Conservation (phyloP, 2,797 vertebrate species). For the Enteromius trimaculatus region DNA sequence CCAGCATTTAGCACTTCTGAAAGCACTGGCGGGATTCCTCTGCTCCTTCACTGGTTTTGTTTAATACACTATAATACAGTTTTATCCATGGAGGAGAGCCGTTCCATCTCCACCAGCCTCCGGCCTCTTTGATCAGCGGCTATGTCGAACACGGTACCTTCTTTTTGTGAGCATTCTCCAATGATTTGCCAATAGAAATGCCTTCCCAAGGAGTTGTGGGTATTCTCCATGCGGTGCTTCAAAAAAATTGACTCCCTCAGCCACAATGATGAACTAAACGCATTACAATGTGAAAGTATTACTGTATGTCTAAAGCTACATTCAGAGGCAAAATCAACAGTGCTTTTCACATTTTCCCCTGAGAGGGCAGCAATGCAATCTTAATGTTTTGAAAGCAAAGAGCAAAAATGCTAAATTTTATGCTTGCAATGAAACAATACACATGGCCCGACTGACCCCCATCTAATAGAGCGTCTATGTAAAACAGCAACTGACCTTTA, state of each 20-base stretch:
- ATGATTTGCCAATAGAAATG: conserved; percentile 63
- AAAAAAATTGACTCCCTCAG: conserved; percentile 28
- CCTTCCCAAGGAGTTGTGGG: conserved; percentile 48
- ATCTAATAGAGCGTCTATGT: conserved; percentile 74
- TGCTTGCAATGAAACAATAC: conserved; percentile 70
- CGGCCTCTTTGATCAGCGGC: conserved; percentile 69
- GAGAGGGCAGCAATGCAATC: conserved; percentile 10
- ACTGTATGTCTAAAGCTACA: conserved; percentile 27
- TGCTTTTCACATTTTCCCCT: background rate
- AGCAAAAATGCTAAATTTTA: conserved; percentile 14
- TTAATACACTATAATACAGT: conserved; percentile 63
- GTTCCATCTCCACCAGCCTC: conserved; percentile 56
- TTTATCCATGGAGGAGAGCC: conserved; percentile 59
- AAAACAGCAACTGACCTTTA: conserved; percentile 81
- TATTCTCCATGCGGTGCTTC: conserved; percentile 48
- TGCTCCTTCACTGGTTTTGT: conserved; percentile 60
- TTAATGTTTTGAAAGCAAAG: conserved; percentile 37
- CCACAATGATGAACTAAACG: conserved; percentile 41
- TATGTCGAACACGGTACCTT: conserved; percentile 73
- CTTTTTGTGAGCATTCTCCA: conserved; percentile 63
- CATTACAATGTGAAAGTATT: conserved; percentile 34
- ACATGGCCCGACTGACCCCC: conserved; percentile 66
- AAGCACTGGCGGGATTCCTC: conserved; percentile 69
- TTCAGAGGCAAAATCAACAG: conserved; percentile 33
- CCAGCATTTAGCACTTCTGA: conserved; percentile 79